Conservation (phyloP, 2,797 vertebrate genomes). For the Setipinna tenuifilis region DNA sequence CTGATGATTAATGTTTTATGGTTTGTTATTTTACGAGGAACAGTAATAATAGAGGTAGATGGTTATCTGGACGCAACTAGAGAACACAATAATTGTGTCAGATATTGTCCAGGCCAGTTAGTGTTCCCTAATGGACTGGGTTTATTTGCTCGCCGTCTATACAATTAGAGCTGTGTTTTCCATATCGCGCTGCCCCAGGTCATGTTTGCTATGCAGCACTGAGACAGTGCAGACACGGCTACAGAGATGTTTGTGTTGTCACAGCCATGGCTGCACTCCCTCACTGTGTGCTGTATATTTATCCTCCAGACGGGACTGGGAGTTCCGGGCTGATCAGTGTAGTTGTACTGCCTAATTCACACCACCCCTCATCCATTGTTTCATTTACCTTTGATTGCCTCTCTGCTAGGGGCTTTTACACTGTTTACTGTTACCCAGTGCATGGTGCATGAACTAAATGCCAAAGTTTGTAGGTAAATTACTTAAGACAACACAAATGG, state of each 20-base stretch:
- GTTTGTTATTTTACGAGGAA: conserved; percentile 7
- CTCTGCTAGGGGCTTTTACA: background rate
- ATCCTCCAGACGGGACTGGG: background rate
- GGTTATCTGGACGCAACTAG: background rate
- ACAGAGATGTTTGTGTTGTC: conserved; percentile 13
- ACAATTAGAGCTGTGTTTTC: conserved; percentile 8
- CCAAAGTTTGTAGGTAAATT: background rate
- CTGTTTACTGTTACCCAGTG: background rate
- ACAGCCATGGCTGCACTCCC: background rate
- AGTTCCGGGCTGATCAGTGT: background rate
- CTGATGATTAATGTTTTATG: background rate
- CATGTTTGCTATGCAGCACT: background rate
- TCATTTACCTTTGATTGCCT: background rate
- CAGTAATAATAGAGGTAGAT: background rate
- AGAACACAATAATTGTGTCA: background rate
- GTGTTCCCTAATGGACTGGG: background rate
- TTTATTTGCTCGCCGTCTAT: background rate
- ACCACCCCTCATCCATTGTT: conserved; percentile 10
- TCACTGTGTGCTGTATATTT: conserved; percentile 2
- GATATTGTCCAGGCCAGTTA: background rate
- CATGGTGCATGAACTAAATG: background rate
- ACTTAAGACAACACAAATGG: background rate
- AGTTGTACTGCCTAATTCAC: background rate
- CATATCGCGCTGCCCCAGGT: background rate
- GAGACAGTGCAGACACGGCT: background rate